Conservation (phyloP, 2,888 invertebrate genomes). For the Rhingia campestris region DNA sequence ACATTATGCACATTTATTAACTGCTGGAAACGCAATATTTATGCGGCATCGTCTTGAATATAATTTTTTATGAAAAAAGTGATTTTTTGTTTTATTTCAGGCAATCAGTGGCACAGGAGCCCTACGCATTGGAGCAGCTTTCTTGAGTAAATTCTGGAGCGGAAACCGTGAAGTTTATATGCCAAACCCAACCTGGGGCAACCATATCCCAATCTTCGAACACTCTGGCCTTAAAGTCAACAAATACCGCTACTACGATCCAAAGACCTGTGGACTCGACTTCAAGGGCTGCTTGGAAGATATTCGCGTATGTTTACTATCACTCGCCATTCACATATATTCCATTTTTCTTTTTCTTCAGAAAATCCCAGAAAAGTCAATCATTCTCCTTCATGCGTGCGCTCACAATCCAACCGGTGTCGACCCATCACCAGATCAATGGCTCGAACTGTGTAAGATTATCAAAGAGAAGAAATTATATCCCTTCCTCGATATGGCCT, state of each 20-base stretch:
- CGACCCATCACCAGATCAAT: conserved; percentile 93
- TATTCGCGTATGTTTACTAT: conserved; percentile 87
- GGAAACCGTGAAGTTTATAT: conserved; percentile 92
- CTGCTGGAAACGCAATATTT: no score
- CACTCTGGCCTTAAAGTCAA: conserved; percentile 93
- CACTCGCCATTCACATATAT: not conserved
- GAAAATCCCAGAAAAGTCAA: conserved; percentile 95
- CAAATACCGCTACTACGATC: conserved; percentile 96
- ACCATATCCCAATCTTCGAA: conserved; percentile 97
- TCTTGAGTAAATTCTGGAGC: conserved; percentile 91
- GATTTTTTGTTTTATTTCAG: conserved; percentile 83
- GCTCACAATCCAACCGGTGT: conserved; percentile 99
- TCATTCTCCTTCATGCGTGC: conserved; percentile 97
- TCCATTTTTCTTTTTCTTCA: conserved; percentile 81
- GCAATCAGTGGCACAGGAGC: conserved; percentile 99
- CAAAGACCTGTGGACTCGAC: conserved; percentile 96
- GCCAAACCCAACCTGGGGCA: conserved; percentile 98
- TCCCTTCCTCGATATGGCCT: conserved; percentile 99
- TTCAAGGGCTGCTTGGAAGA: conserved; percentile 94
- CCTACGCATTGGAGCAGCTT: conserved; percentile 95
- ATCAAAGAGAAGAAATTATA: conserved; percentile 92
- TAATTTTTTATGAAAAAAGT: not conserved
- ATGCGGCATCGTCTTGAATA: not conserved
- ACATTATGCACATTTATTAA: no score
- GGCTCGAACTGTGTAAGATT: conserved; percentile 92